Conservation (phyloP, 2,113 vertebrate genomes). For the Podarcis muralis region DNA sequence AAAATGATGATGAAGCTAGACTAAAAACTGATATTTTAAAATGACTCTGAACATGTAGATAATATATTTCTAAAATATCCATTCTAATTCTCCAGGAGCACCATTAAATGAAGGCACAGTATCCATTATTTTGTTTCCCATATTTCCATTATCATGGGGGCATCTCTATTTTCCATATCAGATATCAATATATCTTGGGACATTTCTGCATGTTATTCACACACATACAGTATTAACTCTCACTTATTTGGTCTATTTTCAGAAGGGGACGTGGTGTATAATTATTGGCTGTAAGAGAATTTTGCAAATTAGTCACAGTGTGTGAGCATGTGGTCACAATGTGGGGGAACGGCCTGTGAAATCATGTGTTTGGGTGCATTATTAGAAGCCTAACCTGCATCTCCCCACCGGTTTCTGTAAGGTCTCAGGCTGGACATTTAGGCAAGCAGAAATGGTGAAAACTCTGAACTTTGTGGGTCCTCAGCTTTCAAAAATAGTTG, state of each 20-base stretch:
- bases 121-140: background rate
- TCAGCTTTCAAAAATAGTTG: background rate
- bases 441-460: background rate
- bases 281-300: background rate
- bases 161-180: background rate
- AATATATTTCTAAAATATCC: background rate
- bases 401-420: background rate
- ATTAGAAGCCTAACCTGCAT: background rate
- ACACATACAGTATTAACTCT: background rate
- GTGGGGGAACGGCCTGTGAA: background rate
- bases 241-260: background rate
- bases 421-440: background rate
- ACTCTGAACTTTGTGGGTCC: background rate
- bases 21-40: background rate
- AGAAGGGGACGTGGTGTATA: background rate
- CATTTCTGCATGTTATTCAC: background rate
- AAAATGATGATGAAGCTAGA: background rate
- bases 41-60: background rate
- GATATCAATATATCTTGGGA: background rate
- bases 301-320: background rate
- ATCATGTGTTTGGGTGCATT: background rate
- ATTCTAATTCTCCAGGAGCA: background rate
- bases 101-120: too few species aligned
- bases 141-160: background rate
- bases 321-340: background rate